phyloP scores from a whole-genome alignment of 2,888 invertebrate genomes.

The Drosophila quinaria region DNA sequence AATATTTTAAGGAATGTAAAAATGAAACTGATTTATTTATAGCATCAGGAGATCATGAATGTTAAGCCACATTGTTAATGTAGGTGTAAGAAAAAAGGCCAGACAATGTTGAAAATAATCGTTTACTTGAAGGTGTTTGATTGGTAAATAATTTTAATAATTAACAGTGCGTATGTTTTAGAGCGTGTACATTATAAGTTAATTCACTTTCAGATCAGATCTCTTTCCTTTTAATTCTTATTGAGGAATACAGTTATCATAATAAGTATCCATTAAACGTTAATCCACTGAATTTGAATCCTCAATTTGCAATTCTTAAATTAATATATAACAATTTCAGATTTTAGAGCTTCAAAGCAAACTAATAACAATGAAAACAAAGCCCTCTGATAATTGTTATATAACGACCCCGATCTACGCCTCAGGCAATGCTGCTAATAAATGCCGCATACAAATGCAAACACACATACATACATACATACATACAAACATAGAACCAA shows the following conservation, averaged over 20 bases:
- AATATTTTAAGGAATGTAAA: not conserved
- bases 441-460: constrained; percentile 2
- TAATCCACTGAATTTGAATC: not conserved
- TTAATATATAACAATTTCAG: not conserved
- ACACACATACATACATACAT: not conserved
- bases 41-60: not conserved
- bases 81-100: too few relatives aligned
- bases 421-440: constrained; percentile 23
- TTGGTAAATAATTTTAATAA: not conserved
- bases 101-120: not conserved
- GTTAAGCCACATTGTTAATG: not conserved
- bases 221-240: too few relatives aligned
- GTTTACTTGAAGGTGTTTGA: not conserved
- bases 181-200: too few relatives aligned
- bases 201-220: too few relatives aligned
- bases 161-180: too few relatives aligned
- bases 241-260: not conserved
- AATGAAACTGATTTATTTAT: not conserved
- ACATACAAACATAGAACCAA: constrained; percentile 1
- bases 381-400: constrained; percentile 11
- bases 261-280: not conserved
- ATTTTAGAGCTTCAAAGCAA: not conserved
- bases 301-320: not conserved
- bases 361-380: not conserved
- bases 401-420: not conserved